These are phyloP conservation scores for Linepithema humile DNA, from an alignment of 1,140 invertebrate genomes.

Conservation along the genomic window DNA sequence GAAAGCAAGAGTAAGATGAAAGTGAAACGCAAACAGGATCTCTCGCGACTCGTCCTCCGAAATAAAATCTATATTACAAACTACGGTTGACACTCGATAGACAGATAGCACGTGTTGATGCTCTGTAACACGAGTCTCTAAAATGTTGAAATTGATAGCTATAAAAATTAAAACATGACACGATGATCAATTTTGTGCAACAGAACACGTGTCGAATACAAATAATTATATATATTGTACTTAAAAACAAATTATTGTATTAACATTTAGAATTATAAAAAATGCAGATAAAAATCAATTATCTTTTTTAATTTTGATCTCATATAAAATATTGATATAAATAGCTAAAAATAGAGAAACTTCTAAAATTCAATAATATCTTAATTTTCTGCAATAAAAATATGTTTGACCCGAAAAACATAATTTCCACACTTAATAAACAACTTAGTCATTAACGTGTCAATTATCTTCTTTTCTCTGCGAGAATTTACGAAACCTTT, in stretches of 20 bases:
- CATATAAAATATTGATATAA: neutral
- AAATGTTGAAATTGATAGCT: neutral
- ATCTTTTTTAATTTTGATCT: neutral
- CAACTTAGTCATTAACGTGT: neutral
- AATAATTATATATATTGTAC: neutral
- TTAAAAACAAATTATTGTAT: neutral
- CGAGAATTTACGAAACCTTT: neutral
- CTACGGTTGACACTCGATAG: slow-evolving; percentile 25
- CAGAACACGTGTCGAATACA: neutral
- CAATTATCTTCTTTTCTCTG: neutral
- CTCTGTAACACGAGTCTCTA: neutral
- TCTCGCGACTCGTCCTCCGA: slow-evolving; percentile 11
- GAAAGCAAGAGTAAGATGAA: slow-evolving; percentile 16
- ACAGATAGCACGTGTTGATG: slow-evolving; percentile 14
- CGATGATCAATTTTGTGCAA: neutral
- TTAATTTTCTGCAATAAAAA: neutral
- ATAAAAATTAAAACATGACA: neutral
- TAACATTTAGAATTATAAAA: neutral
- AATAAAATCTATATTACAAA: slow-evolving; percentile 44
- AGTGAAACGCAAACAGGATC: slow-evolving; percentile 27
- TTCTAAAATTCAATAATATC: neutral
- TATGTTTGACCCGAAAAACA: neutral
- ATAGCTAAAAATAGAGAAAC: neutral
- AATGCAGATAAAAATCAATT: neutral
- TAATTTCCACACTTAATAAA: neutral